Base-by-base conservation (phyloP, 2,113 vertebrate genomes). In the Synodontis membranacea region DNA sequence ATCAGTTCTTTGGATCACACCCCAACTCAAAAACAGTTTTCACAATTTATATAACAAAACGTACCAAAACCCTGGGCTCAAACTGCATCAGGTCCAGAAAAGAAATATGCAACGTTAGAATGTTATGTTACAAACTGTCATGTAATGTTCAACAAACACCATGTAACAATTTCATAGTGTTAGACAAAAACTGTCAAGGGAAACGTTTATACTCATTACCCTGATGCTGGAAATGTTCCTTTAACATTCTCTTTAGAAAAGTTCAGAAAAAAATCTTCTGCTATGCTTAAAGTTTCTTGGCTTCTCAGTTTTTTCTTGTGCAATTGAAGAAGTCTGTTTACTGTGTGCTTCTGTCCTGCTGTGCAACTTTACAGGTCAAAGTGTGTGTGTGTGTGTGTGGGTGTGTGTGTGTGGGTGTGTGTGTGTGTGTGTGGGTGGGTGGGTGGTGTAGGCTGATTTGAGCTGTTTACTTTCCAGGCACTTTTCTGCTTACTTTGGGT, bases 401-500 rank as follows among this genome's bases (percentile, higher is more conserved):
- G 54, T 66, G 75, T 79, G 75, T 66, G 58, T 79, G 42, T 50
- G 58, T 86, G 74, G 80, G 58, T 79, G 75, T 62, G 84, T 80
- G 84, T 79, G 75, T 80, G 76, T 80, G 84, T 60, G 84, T 64
- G 75, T 79, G 58, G 12, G 64, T 21, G 60, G 37, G 31, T 48
- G 37, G 28, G 78, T 17, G 44, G 23, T 54, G 60, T 6, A 58
- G 64, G 82, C 46, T 78, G 70, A 85, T 64, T 86, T 68, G 48
- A 82, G 76, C 56, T 88, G 87, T 88, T 88, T 88, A 86, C 80
- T 81, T 85, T 88, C 39, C 83, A 81, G 78, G 64, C 83, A 88
- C 87, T 81, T 85, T 88, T 88, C 83, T 88, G 87, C 87, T 88
- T 88, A 85, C 87, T 85, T 72, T 78, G 84, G 80, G 84, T 86